Base-by-base conservation (phyloP, 2,113 vertebrate species). In the Serinus canaria region DNA sequence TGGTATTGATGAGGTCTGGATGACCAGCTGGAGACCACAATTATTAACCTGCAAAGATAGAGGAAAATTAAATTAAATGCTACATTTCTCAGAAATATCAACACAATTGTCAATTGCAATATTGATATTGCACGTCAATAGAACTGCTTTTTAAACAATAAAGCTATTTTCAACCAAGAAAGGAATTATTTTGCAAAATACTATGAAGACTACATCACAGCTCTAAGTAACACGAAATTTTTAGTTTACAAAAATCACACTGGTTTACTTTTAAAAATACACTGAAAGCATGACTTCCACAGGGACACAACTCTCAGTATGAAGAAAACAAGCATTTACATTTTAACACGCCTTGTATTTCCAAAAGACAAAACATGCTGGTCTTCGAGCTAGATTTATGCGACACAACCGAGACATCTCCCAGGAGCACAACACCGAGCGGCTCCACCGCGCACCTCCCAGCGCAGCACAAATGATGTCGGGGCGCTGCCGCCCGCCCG, bases 1-100 rank as follows among this genome's bases (percentile, higher is more conserved):
- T 64, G 98, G 67, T 92, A 98, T 94, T 12, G 98, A 90, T 0
- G 98, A 96, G 13, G 97, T 94, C 84, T 98, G 98, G 92, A 98
- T 97, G 77, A 98, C 98, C 83, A 98, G 96, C 88, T 98, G 98
- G 92, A 98, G 98, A 35, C 98, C 97, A 92, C 97, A 98, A 63
- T 98, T 98, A 91, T 53, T 96, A 70, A 94, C 90, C 97, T 97
- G 90, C 9, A 66, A 81, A 69, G 41, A 63, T 28, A 19, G 9
- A 90, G 69, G 37, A 37, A 60, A 50, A 74, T 49, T 2, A 83
- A 79, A 90, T 8, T 4, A 7, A 73, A 53, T 10, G 11, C 35
- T 64, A 58, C 1, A 10, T 19, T 76, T 73, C 35, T 46, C 7
- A 56, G 47, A 82, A 83, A 12, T 6, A 41, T 10, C 28, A 28